Base-by-base conservation (phyloP, 1,140 invertebrate genomes). In the Anastrepha obliqua region DNA sequence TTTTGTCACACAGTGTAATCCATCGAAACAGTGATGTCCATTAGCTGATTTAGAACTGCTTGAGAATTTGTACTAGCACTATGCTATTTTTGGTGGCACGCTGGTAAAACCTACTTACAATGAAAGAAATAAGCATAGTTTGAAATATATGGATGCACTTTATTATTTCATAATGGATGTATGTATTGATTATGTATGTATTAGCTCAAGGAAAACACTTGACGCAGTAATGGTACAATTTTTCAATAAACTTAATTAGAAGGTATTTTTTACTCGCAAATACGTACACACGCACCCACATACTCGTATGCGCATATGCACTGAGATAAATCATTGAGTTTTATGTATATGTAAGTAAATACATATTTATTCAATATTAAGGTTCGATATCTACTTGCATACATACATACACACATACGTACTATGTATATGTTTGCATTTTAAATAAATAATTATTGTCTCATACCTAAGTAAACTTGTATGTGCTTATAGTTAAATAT, bases 361-460 rank as follows among this genome's bases (percentile, higher is more conserved):
- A 67, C 7, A 67, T 42, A 60, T 58, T 60, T 86, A 86, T 20
- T 60, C 51, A 86, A 39, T 29, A 51, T 86, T 59, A 58, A 5
- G 29, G 17, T 86, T 42, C 39, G 29, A 58, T 60, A 60, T 58
- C 29, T 60, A 86, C 70, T 47, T 74, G 60, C 17, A n/a, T 64
- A 13, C 17, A 13, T 64, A n/a, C 17, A n/a, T 64, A n/a, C 11
- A 17, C 4, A n/a, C 17, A 5, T 87, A 87, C 39, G 3, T 70
- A n/a, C 42, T 58, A 44, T 64, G 65, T 85, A 65, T 74, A 29
- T 67, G 58, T 78, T 85, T 89, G 87, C 89, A 88, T 87, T 85
- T 90, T 89, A 91, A 92, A 92, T 92, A 92, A 92, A 92, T 92
- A 90, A 91, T 92, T 92, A 92, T 92, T 92, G 91, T 92, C 91